Percentiles rank a stretch among this genome's conserved stretches.
These are phyloP conservation scores for Pseudomyrmex gracilis DNA, from an alignment of 1,140 invertebrate species.

Conservation along the genomic window DNA sequence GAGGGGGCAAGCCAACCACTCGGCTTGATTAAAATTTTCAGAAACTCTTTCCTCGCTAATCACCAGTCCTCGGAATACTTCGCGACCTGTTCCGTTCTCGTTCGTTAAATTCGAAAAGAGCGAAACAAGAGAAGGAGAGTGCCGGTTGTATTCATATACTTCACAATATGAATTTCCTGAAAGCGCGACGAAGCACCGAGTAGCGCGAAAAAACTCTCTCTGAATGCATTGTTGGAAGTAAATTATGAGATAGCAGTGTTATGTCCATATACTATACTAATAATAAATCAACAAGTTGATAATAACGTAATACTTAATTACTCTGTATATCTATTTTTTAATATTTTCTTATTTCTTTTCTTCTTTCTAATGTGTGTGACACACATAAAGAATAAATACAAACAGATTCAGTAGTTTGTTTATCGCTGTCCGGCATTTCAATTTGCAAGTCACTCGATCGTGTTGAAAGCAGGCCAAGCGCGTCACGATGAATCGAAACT, in stretches of 20 bases:
- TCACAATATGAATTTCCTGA: background rate
- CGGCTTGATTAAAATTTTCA: slow-evolving; percentile 59
- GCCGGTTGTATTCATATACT: slow-evolving; percentile 24
- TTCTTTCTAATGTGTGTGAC: background rate
- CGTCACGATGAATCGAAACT: slow-evolving; percentile 30
- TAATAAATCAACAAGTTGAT: background rate
- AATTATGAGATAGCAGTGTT: background rate
- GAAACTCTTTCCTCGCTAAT: slow-evolving; percentile 55
- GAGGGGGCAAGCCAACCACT: slow-evolving; percentile 11
- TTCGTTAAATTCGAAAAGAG: slow-evolving; percentile 47
- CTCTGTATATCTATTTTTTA: background rate
- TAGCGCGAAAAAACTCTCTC: background rate
- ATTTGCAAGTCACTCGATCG: slow-evolving; percentile 31
- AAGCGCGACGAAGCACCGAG: background rate
- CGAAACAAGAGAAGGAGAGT: slow-evolving; percentile 29
- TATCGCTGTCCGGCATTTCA: slow-evolving; percentile 7
- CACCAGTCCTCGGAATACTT: slow-evolving; percentile 43
- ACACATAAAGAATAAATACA: background rate
- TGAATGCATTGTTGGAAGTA: background rate
- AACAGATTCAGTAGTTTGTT: background rate
- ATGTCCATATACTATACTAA: background rate
- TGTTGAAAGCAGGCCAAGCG: background rate
- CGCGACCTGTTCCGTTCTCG: slow-evolving; percentile 17
- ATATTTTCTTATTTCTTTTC: no score
- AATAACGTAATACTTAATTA: background rate